These are phyloP conservation scores for Trichogramma pretiosum DNA, from an alignment of 1,140 invertebrate species.

Conservation along the genomic window DNA sequence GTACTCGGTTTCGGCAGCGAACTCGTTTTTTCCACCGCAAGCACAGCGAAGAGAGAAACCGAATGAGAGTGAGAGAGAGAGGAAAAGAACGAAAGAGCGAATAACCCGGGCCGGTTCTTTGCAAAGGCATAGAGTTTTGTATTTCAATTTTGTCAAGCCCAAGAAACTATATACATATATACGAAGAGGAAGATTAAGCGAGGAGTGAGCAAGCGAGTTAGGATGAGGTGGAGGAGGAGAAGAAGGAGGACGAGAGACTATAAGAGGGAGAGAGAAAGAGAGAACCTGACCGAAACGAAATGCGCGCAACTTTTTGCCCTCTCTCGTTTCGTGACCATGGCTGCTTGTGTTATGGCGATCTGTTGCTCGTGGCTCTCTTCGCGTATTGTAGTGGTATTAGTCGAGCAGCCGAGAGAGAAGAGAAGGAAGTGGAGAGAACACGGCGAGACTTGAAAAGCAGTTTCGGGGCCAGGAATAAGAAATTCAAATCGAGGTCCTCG, in stretches of 20 bases:
- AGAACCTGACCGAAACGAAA: not conserved
- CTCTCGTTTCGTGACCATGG: too few relatives aligned
- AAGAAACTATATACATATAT: too few relatives aligned
- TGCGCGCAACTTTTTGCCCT: too few relatives aligned
- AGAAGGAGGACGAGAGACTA: not conserved
- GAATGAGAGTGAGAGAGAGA: too few relatives aligned
- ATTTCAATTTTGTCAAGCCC: conserved; percentile 16
- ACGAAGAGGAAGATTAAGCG: not conserved
- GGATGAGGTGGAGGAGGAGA: not conserved
- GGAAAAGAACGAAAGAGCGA: too few relatives aligned
- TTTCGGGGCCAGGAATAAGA: conserved; percentile 16
- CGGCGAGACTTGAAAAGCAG: not conserved
- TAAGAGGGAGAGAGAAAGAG: not conserved
- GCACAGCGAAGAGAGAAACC: too few relatives aligned
- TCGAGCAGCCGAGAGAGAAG: not conserved
- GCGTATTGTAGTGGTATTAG: too few relatives aligned
- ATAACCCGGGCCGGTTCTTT: too few relatives aligned
- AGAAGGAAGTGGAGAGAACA: not conserved
- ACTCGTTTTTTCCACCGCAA: too few relatives aligned
- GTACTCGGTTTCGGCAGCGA: too few relatives aligned
- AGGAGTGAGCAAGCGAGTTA: not conserved
- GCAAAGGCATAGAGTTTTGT: conserved; percentile 14
- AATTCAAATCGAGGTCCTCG: conserved; percentile 17
- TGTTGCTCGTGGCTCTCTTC: too few relatives aligned
- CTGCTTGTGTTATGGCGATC: too few relatives aligned